phyloP scores from a whole-genome alignment of 2,888 invertebrate genomes.

The Polyommatus iphigenia region DNA sequence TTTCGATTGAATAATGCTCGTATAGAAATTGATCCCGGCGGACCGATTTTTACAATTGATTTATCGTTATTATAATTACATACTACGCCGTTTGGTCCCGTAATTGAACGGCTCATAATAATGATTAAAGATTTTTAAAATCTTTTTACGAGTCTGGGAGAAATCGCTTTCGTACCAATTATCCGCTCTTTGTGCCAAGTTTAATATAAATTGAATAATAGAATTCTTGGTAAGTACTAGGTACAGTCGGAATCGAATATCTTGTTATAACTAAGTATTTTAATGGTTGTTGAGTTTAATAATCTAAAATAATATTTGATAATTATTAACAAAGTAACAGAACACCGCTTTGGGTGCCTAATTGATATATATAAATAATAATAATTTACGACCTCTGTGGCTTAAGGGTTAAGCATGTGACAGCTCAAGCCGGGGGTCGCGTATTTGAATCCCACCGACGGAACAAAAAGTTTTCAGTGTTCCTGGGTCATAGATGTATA shows the following conservation, averaged over 20 bases:
- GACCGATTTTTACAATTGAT: conserved; percentile 9
- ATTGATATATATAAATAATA: too few species aligned
- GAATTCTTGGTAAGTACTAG: conserved; percentile 10
- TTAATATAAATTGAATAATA: conserved; percentile 22
- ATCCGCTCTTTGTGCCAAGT: conserved; percentile 12
- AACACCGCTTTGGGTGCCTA: background rate
- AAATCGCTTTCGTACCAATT: conserved; percentile 19
- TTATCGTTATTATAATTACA: conserved; percentile 1
- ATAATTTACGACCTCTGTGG: too few species aligned
- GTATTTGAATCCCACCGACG: too few species aligned
- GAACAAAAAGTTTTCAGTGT: too few species aligned
- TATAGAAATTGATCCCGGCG: conserved; percentile 65
- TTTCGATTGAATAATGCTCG: conserved; percentile 76
- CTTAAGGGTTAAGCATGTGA: too few species aligned
- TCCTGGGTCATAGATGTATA: too few species aligned
- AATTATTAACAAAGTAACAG: background rate
- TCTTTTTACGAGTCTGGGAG: background rate
- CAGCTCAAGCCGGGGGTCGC: too few species aligned
- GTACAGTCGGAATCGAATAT: conserved; percentile 18
- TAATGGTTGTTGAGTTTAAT: background rate
- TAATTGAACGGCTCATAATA: background rate
- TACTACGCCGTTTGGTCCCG: background rate
- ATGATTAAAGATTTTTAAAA: conserved; percentile 5
- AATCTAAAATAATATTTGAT: background rate
- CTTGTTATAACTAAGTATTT: background rate